phyloP scores from a whole-genome alignment of 2,888 invertebrate species.

The Perizoma affinitatum region DNA sequence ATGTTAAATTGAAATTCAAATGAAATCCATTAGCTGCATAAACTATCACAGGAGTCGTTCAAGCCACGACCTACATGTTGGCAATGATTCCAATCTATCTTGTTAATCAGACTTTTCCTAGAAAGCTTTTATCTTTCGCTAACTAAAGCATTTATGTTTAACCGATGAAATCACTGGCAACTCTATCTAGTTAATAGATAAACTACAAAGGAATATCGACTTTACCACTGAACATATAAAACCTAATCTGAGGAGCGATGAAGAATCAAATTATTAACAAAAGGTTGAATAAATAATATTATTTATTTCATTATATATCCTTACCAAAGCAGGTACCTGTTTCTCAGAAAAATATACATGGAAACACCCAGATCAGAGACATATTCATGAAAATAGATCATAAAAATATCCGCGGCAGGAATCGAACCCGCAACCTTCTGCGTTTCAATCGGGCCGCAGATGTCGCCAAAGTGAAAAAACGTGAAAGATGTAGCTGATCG shows the following conservation, averaged over 20 bases:
- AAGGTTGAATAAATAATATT: background rate
- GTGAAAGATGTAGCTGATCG: too few relatives aligned
- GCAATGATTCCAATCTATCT: slow-evolving; percentile 32
- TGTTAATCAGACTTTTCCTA: slow-evolving; percentile 30
- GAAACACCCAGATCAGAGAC: slow-evolving; percentile 28
- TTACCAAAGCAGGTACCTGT: too few relatives aligned
- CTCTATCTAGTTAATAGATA: slow-evolving; percentile 15
- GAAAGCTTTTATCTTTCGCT: slow-evolving; percentile 39
- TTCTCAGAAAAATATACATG: too few relatives aligned
- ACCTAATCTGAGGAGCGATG: background rate
- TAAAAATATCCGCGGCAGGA: slow-evolving; percentile 8
- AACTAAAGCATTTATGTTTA: slow-evolving; percentile 30
- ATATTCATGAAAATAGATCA: slow-evolving; percentile 1
- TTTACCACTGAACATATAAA: slow-evolving; percentile 1
- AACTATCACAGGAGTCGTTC: slow-evolving; percentile 12
- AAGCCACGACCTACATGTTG: slow-evolving; percentile 12
- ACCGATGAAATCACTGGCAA: slow-evolving; percentile 30
- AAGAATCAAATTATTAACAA: background rate
- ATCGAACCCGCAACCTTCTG: too few relatives aligned
- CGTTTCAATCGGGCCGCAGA: too few relatives aligned
- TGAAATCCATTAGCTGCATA: slow-evolving; percentile 9
- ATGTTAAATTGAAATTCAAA: slow-evolving; percentile 4
- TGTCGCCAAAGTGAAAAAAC: too few relatives aligned
- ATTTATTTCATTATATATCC: too few relatives aligned
- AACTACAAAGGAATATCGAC: slow-evolving; percentile 11